Evolutionary conservation across 37 sponge, comb jelly and placozoan species (phyloP), one percentile per base, ranked within the genome.

Genomic region (Oscarella lobularis): DNA sequence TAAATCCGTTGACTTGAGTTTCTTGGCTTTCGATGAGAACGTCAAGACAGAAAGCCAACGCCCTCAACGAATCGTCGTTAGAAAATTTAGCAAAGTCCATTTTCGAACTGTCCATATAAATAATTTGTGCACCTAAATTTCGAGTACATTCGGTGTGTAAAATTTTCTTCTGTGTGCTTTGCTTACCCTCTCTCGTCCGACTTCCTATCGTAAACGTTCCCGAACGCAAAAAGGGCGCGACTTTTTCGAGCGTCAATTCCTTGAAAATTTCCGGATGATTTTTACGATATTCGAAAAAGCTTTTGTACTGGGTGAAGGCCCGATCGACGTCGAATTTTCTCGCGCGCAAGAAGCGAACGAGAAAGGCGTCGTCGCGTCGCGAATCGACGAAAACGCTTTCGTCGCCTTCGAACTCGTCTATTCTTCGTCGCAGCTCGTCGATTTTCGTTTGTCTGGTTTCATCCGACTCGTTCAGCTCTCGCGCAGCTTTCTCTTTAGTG

Each of bases 391-490:
- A 70, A 29, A 14, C 3, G 3, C 67, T 1, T 5, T 41, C 20
- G 38, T 41, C 74, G 36, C 38, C 70, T 3, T 14, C 74, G 3
- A 55, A 33, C 34, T 80, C 75, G 27, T 1, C 75, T 5, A 83
- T 31, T 67, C 39, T 41, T 2, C 39, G 37, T 2, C 83, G 73
- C 38, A 89, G 31, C 38, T 89, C 85, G 0, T 36, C 39, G 2
- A 89, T 36, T 1, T 77, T 48, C 9, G 74, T 40, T 0, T 29
- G 66, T 35, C 79, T 74, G 1, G 34, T 3, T 73, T 78, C 77
- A 4, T 75, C 77, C 36, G 89, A 82, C 78, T 89, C 89, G 54
- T 82, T 85, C 67, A 89, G 79, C 39, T 89, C 89, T 9, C 67
- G 34, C 36, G 27, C 1, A 39, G 89, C 89, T 34, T 78, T 66